Conservation (phyloP, 2,888 invertebrate genomes). For the Lamproptera curius region DNA sequence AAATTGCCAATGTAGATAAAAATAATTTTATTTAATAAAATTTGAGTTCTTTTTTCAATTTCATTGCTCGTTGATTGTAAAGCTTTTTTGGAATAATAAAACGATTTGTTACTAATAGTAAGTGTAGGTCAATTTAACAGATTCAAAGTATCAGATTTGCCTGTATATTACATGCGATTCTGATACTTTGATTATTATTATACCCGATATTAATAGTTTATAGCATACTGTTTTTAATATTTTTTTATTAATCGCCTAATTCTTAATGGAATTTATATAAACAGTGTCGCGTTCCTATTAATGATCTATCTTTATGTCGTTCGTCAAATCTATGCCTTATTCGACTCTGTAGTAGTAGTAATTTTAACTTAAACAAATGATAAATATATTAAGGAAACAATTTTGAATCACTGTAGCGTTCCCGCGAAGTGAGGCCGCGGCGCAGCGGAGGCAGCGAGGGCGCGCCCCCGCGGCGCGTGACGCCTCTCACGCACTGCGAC, state of each 20-base stretch:
- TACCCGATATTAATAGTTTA: no score
- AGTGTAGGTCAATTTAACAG: no score
- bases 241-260: neutral
- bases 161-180: no score
- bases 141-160: no score
- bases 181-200: no score
- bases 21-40: no score
- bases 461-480: slow-evolving; percentile 34
- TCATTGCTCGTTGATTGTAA: no score
- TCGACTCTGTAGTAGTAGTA: neutral
- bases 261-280: neutral
- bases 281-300: neutral
- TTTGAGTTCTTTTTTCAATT: no score
- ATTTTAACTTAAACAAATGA: neutral
- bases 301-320: neutral
- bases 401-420: slow-evolving; percentile 26
- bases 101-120: no score
- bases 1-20: no score
- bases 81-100: no score
- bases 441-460: slow-evolving; percentile 29
- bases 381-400: neutral
- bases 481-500: slow-evolving; percentile 79
- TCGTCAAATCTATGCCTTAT: neutral
- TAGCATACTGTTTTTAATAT: neutral
- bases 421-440: slow-evolving; percentile 36